A percentile compares a stretch with the other conserved stretches of the same genome.
Evolutionary conservation across 2,113 vertebrate genomes (phyloP).

Genomic region (Atractosteus spatula): DNA sequence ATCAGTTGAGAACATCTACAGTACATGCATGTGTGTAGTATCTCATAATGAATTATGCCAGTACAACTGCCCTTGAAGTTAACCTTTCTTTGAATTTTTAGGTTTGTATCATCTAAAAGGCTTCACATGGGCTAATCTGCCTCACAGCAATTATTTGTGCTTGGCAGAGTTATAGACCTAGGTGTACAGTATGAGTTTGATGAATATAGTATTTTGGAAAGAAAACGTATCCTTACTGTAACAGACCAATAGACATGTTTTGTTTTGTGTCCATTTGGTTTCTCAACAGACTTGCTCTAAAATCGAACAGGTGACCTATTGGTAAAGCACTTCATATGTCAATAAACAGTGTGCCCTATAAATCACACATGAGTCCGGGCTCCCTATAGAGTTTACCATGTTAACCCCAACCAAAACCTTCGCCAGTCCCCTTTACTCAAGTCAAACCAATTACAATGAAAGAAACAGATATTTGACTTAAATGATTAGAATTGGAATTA

Average conservation of each 20-base stretch:
- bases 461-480: too few species aligned
- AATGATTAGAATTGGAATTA: too few species aligned
- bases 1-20: background rate
- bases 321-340: background rate
- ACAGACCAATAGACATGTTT: background rate
- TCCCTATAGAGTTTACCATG: background rate
- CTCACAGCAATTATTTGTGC: background rate
- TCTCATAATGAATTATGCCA: conserved; percentile 1
- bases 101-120: background rate
- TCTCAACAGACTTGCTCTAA: background rate
- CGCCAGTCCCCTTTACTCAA: background rate
- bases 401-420: background rate
- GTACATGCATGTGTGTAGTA: background rate
- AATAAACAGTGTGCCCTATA: background rate
- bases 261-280: background rate
- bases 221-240: too few species aligned
- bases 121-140: background rate
- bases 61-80: background rate
- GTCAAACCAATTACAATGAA: too few species aligned
- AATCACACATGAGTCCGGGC: background rate
- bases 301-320: background rate
- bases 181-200: background rate
- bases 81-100: background rate
- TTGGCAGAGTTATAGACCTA: background rate
- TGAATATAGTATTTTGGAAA: too few species aligned